phyloP scores from a whole-genome alignment of 2,888 invertebrate species.

The Sphaerophoria taeniata region DNA sequence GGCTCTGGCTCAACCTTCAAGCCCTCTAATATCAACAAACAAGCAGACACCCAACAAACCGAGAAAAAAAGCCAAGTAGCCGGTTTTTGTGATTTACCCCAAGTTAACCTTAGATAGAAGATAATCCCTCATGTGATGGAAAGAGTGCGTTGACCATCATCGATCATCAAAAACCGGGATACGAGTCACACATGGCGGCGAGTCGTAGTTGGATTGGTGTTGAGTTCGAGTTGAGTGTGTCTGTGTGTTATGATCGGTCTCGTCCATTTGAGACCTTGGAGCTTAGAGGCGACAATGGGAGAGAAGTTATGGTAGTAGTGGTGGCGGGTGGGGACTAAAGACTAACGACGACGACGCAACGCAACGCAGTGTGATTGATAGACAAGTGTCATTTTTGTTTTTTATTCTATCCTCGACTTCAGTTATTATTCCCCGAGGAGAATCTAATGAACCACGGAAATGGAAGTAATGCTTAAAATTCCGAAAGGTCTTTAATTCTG shows the following conservation, averaged over 20 bases:
- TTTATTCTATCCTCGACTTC: neutral
- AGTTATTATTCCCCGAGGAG: conserved; percentile 19
- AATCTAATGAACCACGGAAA: conserved; percentile 31
- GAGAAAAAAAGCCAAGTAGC: conserved; percentile 57
- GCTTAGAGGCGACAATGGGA: neutral
- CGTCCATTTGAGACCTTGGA: neutral
- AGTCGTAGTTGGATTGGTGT: conserved; percentile 4
- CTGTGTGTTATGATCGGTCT: neutral
- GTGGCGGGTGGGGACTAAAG: neutral
- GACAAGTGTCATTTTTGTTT: conserved; percentile 69
- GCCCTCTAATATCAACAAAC: neutral
- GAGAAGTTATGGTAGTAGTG: neutral
- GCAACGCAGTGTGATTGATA: conserved; percentile 60
- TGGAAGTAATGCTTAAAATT: conserved; percentile 35
- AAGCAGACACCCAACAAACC: neutral
- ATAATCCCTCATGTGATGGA: conserved; percentile 42
- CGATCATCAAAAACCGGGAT: conserved; percentile 57
- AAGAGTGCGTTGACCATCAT: conserved; percentile 62
- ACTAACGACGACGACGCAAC: neutral
- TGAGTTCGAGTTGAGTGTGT: conserved; percentile 51
- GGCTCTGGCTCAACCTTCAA: conserved; percentile 46
- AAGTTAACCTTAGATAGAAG: conserved; percentile 48
- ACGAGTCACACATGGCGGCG: conserved; percentile 42
- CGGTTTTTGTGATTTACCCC: conserved; percentile 62
- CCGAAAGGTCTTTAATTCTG: conserved; percentile 8